Base-by-base conservation (phyloP, 2,113 vertebrate species). In the Thunnus thynnus region DNA sequence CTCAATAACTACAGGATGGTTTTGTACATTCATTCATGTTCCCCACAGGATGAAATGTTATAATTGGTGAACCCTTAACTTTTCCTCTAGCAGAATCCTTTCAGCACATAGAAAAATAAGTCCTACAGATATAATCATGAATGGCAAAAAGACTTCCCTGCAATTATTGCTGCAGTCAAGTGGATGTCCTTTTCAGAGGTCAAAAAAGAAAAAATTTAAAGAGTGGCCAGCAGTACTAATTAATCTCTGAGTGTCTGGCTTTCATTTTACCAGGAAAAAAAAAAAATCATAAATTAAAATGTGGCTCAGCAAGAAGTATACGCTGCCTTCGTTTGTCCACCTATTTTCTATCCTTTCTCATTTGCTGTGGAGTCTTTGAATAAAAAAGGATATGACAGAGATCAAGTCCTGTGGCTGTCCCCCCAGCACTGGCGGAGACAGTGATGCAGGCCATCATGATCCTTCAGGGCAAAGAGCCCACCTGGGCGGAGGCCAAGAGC, bases 361-460 rank as follows among this genome's bases (percentile, higher is more conserved):
- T 66, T 96, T 94, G 94, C 95, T 1, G 67, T 95, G 80, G 93
- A 96, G 80, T 95, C 94, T 3, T 89, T 96, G 89, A 96, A 96
- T 87, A 95, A 96, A 90, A 30, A 96, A 94, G 76, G 94, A 95
- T 76, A 94, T 94, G 91, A 95, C 94, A 0, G 95, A 96, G 88
- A 96, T 96, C 91, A 96, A 95, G 85, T 95, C 95, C 0, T 95
- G 95, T 0, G 95, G 95, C 46, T 90, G 92, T 13, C 95, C 96
- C 96, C 2, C 95, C 95, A 0, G 88, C 92, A 1, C 92, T 94
- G 47, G 96, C 96, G 67, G 94, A 96, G 92, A 96, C 95, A 0
- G 94, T 96, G 25, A 95, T 96, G 95, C 95, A 96, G 88, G 95
- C 95, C 0, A 95, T 96, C 77, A 94, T 96, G 96, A 96, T 96